phyloP scores from a whole-genome alignment of 2,797 vertebrate genomes.

The Danio jaintianensis region DNA sequence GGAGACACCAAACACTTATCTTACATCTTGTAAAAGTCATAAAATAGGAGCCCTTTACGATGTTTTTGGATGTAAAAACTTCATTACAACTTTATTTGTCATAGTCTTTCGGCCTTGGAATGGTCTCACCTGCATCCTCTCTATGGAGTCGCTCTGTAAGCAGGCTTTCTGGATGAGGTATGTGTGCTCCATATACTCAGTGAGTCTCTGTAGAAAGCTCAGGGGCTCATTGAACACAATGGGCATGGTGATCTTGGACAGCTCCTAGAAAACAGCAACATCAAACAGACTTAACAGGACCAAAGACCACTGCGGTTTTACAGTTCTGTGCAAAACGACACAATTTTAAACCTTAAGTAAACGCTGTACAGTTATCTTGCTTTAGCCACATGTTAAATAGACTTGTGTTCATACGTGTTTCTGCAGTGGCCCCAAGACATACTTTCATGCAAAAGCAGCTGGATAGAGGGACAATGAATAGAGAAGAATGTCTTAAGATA shows the following conservation, averaged over 20 bases:
- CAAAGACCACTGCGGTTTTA: not conserved
- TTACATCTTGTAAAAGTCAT: too few species aligned
- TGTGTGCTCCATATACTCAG: slow-evolving; percentile 98
- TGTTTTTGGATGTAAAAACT: too few species aligned
- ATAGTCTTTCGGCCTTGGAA: not conserved
- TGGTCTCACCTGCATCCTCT: slow-evolving; percentile 90
- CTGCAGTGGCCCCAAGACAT: not conserved
- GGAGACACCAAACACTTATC: too few species aligned
- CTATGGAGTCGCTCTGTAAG: slow-evolving; percentile 82
- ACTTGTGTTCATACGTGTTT: not conserved
- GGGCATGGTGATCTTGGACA: slow-evolving; percentile 99
- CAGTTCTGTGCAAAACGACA: not conserved
- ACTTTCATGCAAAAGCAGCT: not conserved
- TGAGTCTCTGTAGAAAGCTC: slow-evolving; percentile 95
- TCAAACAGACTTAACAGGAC: not conserved
- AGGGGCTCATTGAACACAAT: slow-evolving; percentile 95
- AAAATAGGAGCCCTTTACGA: too few species aligned
- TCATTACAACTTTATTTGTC: too few species aligned
- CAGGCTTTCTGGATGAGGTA: slow-evolving; percentile 93
- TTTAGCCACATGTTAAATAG: not conserved
- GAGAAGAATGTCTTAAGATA: not conserved
- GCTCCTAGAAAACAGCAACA: slow-evolving; percentile 79
- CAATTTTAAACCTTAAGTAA: not conserved
- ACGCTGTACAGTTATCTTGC: not conserved
- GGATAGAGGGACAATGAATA: not conserved